Evolutionary conservation across 2,797 vertebrate species (phyloP), one percentile per base, ranked within the genome.

Genomic region (Sebastiscus tertius): DNA sequence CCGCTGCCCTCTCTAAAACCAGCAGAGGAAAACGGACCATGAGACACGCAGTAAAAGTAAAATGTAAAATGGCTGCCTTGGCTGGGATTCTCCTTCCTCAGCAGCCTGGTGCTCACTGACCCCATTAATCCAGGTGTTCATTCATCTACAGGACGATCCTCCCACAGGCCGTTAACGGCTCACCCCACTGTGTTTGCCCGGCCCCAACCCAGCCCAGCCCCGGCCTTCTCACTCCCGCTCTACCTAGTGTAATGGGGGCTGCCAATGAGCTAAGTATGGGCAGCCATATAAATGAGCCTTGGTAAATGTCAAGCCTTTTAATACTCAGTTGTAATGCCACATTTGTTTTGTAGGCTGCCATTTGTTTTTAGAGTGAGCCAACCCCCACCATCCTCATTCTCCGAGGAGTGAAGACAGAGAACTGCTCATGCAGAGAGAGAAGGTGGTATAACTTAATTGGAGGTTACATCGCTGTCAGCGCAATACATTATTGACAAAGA

Each of bases 81-180:
- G 88, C 92, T 84, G 70, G 83, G 91, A 92, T 91, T 90, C 82
- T 91, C 87, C 93, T 84, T 92, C 80, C 92, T 94, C 93, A 94
- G 93, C 94, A 94, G 87, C 87, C 87, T 72, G 88, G 75, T 80
- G 90, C 82, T 92, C 91, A 77, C 77, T 93, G 93, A 94, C 94
- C 92, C 92, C 87, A 90, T 93, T 94, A 93, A 94, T 94, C 92
- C 93, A 94, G 89, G 90, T 94, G 93, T 94, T 93, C 92, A 93
- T 94, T 93, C 93, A 94, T 90, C 93, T 94, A 91, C 87, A 84
- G 87, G 86, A 88, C 72, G 58, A 90, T 91, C 84, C 89, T 90
- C 90, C 90, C 91, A 90, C 85, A 82, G 68, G 85, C 89, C 76
- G 61, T 87, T 88, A 89, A 87, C 72, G 64, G 63, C 76, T 90